These are phyloP conservation scores for Petrolisthes cinctipes DNA, from an alignment of 2,888 invertebrate genomes.

Conservation along the genomic window DNA sequence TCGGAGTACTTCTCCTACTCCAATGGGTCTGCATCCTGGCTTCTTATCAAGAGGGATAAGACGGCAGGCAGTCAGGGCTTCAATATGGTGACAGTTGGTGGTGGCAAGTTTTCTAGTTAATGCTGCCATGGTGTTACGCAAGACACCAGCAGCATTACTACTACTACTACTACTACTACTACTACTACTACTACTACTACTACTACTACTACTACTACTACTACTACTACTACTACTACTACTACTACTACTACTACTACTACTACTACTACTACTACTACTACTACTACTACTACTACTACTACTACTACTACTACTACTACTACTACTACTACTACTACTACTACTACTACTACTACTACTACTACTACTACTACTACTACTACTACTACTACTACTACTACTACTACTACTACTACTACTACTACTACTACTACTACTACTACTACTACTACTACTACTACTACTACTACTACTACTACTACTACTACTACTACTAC, in stretches of 20 bases:
- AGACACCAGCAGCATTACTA: not conserved
- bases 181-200: not conserved
- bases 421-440: constrained; percentile 37
- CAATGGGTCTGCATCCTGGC: no score
- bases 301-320: constrained; percentile 22
- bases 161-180: constrained; percentile 1
- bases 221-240: constrained; percentile 22
- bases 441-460: constrained; percentile 33
- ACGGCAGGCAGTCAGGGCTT: no score
- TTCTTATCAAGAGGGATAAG: no score
- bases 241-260: constrained; percentile 23
- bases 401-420: constrained; percentile 32
- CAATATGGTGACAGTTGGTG: no score
- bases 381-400: constrained; percentile 38
- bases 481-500: constrained; percentile 37
- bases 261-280: constrained; percentile 1
- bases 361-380: constrained; percentile 33
- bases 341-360: constrained; percentile 38
- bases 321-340: constrained; percentile 20
- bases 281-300: constrained; percentile 24
- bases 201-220: no score
- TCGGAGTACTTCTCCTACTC: no score
- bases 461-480: constrained; percentile 36
- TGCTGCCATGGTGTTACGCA: no score
- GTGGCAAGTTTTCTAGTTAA: no score